Evolutionary conservation across 2,888 invertebrate genomes (phyloP).

Genomic region (Netelia inedita): DNA sequence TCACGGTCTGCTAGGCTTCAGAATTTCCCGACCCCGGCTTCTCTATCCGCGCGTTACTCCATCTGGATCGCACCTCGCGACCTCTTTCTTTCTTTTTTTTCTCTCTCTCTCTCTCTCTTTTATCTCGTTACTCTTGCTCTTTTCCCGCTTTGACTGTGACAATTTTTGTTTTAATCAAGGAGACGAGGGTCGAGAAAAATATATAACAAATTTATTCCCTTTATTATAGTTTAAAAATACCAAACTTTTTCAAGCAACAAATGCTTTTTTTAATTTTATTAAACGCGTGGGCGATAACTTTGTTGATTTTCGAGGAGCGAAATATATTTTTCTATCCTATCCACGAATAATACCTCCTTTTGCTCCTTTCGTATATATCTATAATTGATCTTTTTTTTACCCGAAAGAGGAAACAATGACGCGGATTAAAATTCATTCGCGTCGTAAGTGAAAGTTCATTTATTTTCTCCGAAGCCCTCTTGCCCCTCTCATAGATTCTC

Average conservation of each 20-base stretch:
- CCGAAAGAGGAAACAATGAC: conserved; percentile 74
- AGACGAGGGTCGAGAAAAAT: too few relatives aligned
- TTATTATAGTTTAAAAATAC: too few relatives aligned
- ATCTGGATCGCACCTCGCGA: conserved; percentile 22
- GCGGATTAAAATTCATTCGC: conserved; percentile 78
- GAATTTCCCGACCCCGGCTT: not conserved
- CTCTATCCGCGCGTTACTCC: not conserved
- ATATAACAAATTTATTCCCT: not conserved
- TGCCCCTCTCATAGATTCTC: not conserved
- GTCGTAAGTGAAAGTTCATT: conserved; percentile 41
- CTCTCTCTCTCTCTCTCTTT: not conserved
- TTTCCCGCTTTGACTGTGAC: not conserved
- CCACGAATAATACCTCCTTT: not conserved
- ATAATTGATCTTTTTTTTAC: conserved; percentile 67
- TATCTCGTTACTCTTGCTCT: conserved; percentile 8
- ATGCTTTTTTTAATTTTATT: conserved; percentile 3
- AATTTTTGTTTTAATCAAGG: conserved; percentile 43
- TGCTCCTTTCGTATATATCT: conserved; percentile 1
- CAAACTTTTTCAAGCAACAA: too few relatives aligned
- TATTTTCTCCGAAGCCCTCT: conserved; percentile 19
- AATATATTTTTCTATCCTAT: conserved; percentile 22
- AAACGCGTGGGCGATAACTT: conserved; percentile 43
- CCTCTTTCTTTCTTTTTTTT: conserved; percentile 10
- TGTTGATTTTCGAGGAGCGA: conserved; percentile 24
- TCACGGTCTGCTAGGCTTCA: conserved; percentile 14